phyloP scores from a whole-genome alignment of 2,113 vertebrate species.

The Grallaria varia region DNA sequence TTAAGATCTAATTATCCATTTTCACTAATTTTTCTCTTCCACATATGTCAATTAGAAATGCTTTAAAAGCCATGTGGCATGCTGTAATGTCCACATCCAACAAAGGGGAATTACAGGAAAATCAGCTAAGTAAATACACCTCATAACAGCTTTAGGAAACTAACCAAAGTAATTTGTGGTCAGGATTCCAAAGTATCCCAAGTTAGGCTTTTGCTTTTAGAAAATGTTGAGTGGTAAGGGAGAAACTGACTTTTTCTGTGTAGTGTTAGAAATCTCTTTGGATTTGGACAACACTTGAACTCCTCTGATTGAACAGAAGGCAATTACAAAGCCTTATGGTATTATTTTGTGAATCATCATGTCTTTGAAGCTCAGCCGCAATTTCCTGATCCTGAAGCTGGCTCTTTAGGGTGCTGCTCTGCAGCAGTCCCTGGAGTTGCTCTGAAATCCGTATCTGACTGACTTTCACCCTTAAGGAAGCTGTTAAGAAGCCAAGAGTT shows the following conservation, averaged over 20 bases:
- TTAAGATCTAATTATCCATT: background rate
- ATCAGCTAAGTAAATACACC: background rate
- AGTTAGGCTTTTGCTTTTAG: background rate
- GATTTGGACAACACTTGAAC: background rate
- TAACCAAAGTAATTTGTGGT: background rate
- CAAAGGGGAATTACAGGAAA: background rate
- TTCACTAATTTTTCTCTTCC: background rate
- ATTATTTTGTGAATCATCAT: background rate
- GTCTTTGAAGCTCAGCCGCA: background rate
- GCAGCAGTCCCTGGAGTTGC: background rate
- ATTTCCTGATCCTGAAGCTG: background rate
- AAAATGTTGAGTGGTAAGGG: background rate
- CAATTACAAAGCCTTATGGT: background rate
- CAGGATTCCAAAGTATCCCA: background rate
- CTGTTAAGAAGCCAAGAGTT: background rate
- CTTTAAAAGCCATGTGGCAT: background rate
- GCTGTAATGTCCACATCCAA: background rate
- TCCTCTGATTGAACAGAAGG: background rate
- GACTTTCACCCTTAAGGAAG: background rate
- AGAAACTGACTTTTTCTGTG: background rate
- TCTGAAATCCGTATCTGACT: background rate
- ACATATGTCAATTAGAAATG: background rate
- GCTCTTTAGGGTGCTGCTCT: background rate
- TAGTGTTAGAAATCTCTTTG: background rate
- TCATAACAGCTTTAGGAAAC: background rate